Conservation (phyloP, 2,113 vertebrate species). For the Psephotus haematonotus region DNA sequence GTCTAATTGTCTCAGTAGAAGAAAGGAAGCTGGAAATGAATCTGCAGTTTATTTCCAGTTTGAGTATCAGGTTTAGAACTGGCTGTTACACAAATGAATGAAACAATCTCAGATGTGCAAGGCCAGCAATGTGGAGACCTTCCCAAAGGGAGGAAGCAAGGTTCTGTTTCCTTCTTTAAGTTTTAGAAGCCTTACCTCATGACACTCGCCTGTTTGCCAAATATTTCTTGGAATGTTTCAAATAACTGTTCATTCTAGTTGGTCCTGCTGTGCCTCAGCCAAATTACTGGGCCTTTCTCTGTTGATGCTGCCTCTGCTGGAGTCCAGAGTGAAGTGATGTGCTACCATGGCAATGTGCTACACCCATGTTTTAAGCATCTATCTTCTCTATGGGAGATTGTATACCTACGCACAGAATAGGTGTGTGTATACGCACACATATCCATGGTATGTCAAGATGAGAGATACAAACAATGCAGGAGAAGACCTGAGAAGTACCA, state of each 20-base stretch:
- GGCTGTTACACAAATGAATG: neutral
- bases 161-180: constrained; percentile 12
- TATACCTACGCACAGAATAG: neutral
- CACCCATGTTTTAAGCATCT: neutral
- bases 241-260: neutral
- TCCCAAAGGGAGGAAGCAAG: constrained; percentile 10
- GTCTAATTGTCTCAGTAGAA: neutral
- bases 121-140: neutral
- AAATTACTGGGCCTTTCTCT: neutral
- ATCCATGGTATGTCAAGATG: neutral
- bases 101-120: constrained; percentile 31
- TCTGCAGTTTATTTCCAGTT: neutral
- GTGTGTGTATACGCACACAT: neutral
- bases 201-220: neutral
- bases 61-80: constrained; percentile 18
- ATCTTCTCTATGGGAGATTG: fast-evolving
- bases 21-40: constrained; percentile 11
- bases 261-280: neutral
- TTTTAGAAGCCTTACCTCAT: constrained; percentile 42
- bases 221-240: constrained; percentile 17
- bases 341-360: neutral
- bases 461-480: neutral
- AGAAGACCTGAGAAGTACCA: neutral
- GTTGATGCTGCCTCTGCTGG: neutral
- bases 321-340: neutral